Conservation (phyloP, 2,888 invertebrate genomes). For the Alentia gelatinosa region DNA sequence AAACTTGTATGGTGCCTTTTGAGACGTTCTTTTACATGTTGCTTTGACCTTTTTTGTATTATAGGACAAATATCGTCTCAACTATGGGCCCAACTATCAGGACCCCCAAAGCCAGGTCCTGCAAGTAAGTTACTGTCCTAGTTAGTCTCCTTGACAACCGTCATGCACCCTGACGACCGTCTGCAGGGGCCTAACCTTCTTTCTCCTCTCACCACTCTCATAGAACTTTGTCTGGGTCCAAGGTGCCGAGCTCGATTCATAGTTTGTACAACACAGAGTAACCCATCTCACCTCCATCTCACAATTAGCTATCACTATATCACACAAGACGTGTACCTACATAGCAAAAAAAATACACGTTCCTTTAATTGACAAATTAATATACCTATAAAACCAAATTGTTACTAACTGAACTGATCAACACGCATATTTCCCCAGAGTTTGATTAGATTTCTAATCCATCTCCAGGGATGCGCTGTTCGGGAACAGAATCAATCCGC, state of each 20-base stretch:
- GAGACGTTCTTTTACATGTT: not conserved
- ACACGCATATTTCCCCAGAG: too few relatives aligned
- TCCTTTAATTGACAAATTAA: too few relatives aligned
- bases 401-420: too few relatives aligned
- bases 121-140: constrained; percentile 22
- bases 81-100: constrained; percentile 48
- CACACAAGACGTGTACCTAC: too few relatives aligned
- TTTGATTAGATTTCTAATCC: too few relatives aligned
- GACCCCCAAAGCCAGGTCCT: constrained; percentile 35
- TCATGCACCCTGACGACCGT: constrained; percentile 1
- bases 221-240: not conserved
- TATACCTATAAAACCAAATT: too few relatives aligned
- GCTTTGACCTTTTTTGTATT: constrained; percentile 45
- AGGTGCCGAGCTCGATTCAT: not conserved
- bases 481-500: too few relatives aligned
- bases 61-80: constrained; percentile 50
- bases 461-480: too few relatives aligned
- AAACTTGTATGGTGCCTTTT: not conserved
- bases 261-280: not conserved
- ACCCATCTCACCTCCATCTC: not conserved
- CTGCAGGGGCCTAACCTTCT: not conserved
- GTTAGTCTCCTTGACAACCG: constrained; percentile 23
- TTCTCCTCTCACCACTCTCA: not conserved
- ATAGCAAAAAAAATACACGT: too few relatives aligned
- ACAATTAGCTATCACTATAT: too few relatives aligned